These are phyloP conservation scores for Porites lobata DNA, from an alignment of 92 coral and sea anemone genomes.

Conservation along the genomic window DNA sequence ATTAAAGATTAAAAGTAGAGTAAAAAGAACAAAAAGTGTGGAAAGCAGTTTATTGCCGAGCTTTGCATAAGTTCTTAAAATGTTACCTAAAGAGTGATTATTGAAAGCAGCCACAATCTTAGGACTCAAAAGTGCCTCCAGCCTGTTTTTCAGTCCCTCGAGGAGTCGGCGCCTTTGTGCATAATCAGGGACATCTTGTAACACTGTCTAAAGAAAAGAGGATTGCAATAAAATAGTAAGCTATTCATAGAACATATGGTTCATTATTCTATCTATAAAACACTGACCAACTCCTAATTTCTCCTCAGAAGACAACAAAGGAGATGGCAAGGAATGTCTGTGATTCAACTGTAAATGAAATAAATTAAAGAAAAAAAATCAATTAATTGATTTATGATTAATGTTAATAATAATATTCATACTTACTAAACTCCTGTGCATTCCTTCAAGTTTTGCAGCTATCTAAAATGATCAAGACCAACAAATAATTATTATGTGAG, in stretches of 20 bases:
- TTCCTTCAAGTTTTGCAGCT: conserved; percentile 94
- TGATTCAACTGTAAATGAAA: neutral
- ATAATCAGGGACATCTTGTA: conserved; percentile 99
- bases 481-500: neutral
- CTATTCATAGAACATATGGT: too few relatives aligned
- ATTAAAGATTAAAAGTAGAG: too few relatives aligned
- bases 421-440: conserved; percentile 97
- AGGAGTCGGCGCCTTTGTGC: conserved; percentile 88
- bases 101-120: conserved; percentile 98
- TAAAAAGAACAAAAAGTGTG: too few relatives aligned
- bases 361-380: neutral
- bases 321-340: too few relatives aligned
- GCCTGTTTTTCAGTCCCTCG: conserved; percentile 96
- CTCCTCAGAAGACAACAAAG: too few relatives aligned
- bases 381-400: neutral
- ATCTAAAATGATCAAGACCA: conserved; percentile 66
- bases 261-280: too few relatives aligned
- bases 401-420: neutral
- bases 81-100: conserved; percentile 90
- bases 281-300: too few relatives aligned
- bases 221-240: neutral
- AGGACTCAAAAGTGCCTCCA: conserved; percentile 98
- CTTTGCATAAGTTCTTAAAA: neutral
- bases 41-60: too few relatives aligned
- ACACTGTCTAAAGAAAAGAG: conserved; percentile 70